phyloP scores from a whole-genome alignment of 2,888 invertebrate genomes.

The Pollenia griseotomentosa region DNA sequence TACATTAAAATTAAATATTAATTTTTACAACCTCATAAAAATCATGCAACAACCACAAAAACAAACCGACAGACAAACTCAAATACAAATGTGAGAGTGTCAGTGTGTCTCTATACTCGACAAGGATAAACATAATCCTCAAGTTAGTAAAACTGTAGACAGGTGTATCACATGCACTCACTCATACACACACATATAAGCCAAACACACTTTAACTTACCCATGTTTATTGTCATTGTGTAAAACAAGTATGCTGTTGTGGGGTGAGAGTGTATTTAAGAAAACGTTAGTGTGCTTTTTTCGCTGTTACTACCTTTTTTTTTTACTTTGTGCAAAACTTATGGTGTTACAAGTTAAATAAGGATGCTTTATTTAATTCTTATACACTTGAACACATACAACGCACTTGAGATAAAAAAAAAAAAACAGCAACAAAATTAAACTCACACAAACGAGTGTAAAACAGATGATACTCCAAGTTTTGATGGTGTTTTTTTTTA shows the following conservation, averaged over 20 bases:
- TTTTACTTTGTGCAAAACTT: constrained; percentile 7
- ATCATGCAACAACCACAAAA: constrained; percentile 66
- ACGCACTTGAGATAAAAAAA: background rate
- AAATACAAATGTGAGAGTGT: background rate
- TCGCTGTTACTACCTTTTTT: background rate
- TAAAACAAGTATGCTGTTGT: background rate
- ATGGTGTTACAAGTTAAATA: constrained; percentile 55
- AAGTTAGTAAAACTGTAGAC: constrained; percentile 39
- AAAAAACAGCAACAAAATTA: background rate
- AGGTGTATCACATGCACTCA: constrained; percentile 15
- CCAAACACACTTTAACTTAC: background rate
- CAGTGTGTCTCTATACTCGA: background rate
- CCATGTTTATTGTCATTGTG: constrained; percentile 15
- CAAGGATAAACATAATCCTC: constrained; percentile 30
- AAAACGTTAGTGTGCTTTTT: background rate
- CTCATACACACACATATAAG: background rate
- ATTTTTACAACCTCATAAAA: constrained; percentile 80
- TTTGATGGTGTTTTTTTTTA: constrained; percentile 9
- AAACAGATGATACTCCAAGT: constrained; percentile 44
- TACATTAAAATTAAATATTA: constrained; percentile 82
- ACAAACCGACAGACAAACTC: background rate
- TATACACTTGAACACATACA: constrained; percentile 10
- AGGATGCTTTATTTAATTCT: constrained; percentile 44
- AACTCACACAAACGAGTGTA: constrained; percentile 7
- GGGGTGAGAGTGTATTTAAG: constrained; percentile 10